Evolutionary conservation across 2,888 invertebrate genomes (phyloP).

Genomic region (Caenorhabditis sinica): DNA sequence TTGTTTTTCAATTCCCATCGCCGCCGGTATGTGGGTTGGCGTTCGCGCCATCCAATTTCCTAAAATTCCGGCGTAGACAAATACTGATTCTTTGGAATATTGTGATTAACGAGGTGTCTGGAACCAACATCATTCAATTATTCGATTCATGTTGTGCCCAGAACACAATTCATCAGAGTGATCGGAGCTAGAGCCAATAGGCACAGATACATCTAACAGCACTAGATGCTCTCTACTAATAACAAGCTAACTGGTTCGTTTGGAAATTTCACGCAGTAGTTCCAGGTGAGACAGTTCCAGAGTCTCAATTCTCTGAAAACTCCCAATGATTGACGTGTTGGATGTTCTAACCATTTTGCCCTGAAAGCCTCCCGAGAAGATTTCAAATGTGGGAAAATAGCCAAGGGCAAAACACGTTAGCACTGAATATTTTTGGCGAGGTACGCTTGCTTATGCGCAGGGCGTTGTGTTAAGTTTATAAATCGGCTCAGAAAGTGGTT

Average conservation of each 20-base stretch:
- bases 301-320: not conserved
- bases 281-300: not conserved
- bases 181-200: not conserved
- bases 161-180: not conserved
- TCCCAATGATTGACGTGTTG: conserved; percentile 30
- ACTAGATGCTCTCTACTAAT: not conserved
- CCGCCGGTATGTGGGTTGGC: not conserved
- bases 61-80: conserved; percentile 14
- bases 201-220: not conserved
- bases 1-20: not conserved
- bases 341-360: conserved; percentile 55
- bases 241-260: not conserved
- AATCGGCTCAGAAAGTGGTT: conserved; percentile 51
- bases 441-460: conserved; percentile 26
- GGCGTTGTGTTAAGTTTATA: conserved; percentile 26
- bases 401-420: conserved; percentile 58
- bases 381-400: conserved; percentile 66
- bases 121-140: not conserved
- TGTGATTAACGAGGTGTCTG: conserved; percentile 13
- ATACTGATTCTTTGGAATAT: conserved; percentile 13
- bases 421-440: conserved; percentile 41
- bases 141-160: not conserved
- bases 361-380: conserved; percentile 47
- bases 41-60: conserved; percentile 32
- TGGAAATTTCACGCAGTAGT: not conserved